phyloP scores from a whole-genome alignment of 2,888 invertebrate species.

The Caenorhabditis sp. region DNA sequence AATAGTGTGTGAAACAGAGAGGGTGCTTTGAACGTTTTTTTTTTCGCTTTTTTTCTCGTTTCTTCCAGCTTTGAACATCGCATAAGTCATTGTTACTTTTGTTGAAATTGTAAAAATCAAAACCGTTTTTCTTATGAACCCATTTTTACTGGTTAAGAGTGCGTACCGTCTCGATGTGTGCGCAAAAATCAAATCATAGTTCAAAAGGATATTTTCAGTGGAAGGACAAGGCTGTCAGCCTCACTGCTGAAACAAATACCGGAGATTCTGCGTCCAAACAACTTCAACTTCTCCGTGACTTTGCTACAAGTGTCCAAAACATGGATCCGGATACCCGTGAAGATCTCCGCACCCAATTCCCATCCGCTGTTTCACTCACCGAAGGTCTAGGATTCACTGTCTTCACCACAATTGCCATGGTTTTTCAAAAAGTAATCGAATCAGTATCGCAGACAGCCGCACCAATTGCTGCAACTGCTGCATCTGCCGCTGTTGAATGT shows the following conservation, averaged over 20 bases:
- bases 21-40: too few species aligned
- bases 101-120: too few species aligned
- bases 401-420: slow-evolving; percentile 45
- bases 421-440: slow-evolving; percentile 47
- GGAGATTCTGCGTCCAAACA: slow-evolving; percentile 43
- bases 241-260: slow-evolving; percentile 31
- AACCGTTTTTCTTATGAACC: too few species aligned
- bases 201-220: slow-evolving; percentile 39
- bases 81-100: too few species aligned
- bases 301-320: slow-evolving; percentile 36
- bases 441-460: slow-evolving; percentile 18
- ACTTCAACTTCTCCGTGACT: slow-evolving; percentile 42
- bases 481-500: slow-evolving; percentile 8
- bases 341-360: slow-evolving; percentile 46
- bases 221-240: slow-evolving; percentile 38
- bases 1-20: too few species aligned
- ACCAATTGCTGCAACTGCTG: neutral
- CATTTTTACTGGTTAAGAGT: too few species aligned
- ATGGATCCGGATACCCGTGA: slow-evolving; percentile 36
- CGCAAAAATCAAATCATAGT: too few species aligned
- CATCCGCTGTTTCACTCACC: slow-evolving; percentile 43
- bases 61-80: too few species aligned
- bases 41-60: too few species aligned
- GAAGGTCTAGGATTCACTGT: slow-evolving; percentile 53
- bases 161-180: too few species aligned